Evolutionary conservation across 2,888 invertebrate genomes (phyloP).

Genomic region (Halictus ligatus): DNA sequence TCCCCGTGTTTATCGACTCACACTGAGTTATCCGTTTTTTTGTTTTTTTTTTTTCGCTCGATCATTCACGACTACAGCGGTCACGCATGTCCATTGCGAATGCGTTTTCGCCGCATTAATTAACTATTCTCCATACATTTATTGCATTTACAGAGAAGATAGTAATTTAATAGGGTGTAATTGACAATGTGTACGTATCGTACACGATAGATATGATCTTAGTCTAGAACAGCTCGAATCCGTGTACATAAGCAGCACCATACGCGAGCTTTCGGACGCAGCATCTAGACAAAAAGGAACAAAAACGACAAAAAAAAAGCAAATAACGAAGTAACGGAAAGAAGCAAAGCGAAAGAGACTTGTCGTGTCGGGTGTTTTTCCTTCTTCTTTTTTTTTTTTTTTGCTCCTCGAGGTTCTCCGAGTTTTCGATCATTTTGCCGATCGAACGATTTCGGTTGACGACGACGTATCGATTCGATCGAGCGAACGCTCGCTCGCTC

Average conservation of each 20-base stretch:
- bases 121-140: constrained; percentile 54
- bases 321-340: neutral
- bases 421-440: neutral
- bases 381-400: too few species aligned
- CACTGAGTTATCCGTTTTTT: constrained; percentile 62
- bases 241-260: constrained; percentile 71
- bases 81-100: constrained; percentile 33
- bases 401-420: neutral
- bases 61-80: constrained; percentile 37
- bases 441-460: neutral
- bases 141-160: constrained; percentile 60
- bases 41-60: too few species aligned
- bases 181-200: constrained; percentile 59
- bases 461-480: neutral
- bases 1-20: constrained; percentile 64
- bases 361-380: neutral
- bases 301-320: too few species aligned
- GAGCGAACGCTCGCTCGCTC: too few species aligned
- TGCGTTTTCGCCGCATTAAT: constrained; percentile 50
- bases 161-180: constrained; percentile 65
- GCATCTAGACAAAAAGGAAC: constrained; percentile 57
- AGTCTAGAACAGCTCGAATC: constrained; percentile 75
- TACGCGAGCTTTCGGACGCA: constrained; percentile 67
- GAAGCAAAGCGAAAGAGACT: neutral
- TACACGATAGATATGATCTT: constrained; percentile 61